phyloP scores from a whole-genome alignment of 1,140 invertebrate species.

The Eumaeus atala region DNA sequence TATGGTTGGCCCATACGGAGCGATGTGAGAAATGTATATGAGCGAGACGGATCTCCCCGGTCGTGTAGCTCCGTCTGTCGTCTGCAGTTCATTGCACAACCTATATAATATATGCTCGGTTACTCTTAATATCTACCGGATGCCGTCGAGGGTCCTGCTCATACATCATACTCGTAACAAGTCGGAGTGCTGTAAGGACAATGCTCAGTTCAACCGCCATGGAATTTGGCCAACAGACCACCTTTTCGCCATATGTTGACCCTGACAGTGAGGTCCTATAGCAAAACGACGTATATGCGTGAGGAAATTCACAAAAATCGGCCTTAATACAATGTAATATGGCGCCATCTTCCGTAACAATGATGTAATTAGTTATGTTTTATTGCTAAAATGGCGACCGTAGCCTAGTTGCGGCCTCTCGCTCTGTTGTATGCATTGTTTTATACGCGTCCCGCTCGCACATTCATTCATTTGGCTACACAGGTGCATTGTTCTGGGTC shows the following conservation, averaged over 20 bases:
- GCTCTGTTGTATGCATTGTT: slow-evolving; percentile 52
- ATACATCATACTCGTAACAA: background rate
- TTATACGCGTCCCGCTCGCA: slow-evolving; percentile 46
- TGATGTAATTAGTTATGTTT: slow-evolving; percentile 1
- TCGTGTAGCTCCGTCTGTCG: no score
- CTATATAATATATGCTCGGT: no score
- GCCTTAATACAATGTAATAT: slow-evolving; percentile 18
- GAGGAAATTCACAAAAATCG: slow-evolving; percentile 14
- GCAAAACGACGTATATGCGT: background rate
- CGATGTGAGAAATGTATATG: no score
- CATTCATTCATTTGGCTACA: slow-evolving; percentile 61
- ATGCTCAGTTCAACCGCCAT: slow-evolving; percentile 27
- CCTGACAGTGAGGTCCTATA: slow-evolving; percentile 42
- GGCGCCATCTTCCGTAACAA: slow-evolving; percentile 17
- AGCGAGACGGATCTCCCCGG: no score
- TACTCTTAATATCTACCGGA: no score
- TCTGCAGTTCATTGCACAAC: no score
- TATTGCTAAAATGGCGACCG: background rate
- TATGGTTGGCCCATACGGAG: no score
- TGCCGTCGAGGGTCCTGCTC: no score
- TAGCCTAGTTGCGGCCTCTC: slow-evolving; percentile 27
- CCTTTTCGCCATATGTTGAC: slow-evolving; percentile 63
- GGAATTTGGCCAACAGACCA: slow-evolving; percentile 56
- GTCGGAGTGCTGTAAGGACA: slow-evolving; percentile 2
- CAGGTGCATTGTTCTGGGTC: slow-evolving; percentile 50